Conservation (phyloP, 1,140 invertebrate genomes). For the Potamilus streckersoni region DNA sequence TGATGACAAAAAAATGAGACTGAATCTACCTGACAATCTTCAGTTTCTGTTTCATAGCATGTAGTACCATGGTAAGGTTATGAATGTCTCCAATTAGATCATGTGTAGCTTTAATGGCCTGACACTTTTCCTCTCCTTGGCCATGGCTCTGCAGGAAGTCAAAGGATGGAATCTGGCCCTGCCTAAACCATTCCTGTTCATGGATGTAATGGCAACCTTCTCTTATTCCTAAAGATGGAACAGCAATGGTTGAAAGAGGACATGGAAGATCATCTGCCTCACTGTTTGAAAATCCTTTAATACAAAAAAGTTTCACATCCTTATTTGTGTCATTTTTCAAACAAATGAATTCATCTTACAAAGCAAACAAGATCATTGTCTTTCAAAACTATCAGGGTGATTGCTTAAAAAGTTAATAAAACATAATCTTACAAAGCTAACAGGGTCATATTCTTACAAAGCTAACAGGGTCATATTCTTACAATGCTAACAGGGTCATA, state of each 20-base stretch:
- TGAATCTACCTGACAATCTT: slow-evolving; percentile 25
- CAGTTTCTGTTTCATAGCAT: slow-evolving; percentile 35
- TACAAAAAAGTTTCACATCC: no score
- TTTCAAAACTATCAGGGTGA: no score
- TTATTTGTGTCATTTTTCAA: background rate
- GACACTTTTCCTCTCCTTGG: slow-evolving; percentile 19
- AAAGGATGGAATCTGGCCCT: slow-evolving; percentile 79
- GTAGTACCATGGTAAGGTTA: slow-evolving; percentile 42
- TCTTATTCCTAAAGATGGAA: slow-evolving; percentile 69
- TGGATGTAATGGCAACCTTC: slow-evolving; percentile 80
- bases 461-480: no score
- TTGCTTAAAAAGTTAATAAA: no score
- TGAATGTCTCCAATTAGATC: slow-evolving; percentile 43
- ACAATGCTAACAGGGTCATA: no score
- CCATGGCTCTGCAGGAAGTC: slow-evolving; percentile 37
- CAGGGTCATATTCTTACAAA: no score
- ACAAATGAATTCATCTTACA: slow-evolving; percentile 1
- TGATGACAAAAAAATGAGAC: background rate
- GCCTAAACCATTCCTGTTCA: slow-evolving; percentile 88
- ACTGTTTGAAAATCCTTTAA: no score
- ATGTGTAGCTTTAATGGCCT: slow-evolving; percentile 42
- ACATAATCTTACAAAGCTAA: no score
- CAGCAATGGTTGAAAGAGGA: background rate
- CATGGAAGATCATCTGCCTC: background rate
- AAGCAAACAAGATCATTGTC: background rate